These are phyloP conservation scores for Perizoma affinitatum DNA, from an alignment of 2,888 invertebrate genomes.

Conservation along the genomic window DNA sequence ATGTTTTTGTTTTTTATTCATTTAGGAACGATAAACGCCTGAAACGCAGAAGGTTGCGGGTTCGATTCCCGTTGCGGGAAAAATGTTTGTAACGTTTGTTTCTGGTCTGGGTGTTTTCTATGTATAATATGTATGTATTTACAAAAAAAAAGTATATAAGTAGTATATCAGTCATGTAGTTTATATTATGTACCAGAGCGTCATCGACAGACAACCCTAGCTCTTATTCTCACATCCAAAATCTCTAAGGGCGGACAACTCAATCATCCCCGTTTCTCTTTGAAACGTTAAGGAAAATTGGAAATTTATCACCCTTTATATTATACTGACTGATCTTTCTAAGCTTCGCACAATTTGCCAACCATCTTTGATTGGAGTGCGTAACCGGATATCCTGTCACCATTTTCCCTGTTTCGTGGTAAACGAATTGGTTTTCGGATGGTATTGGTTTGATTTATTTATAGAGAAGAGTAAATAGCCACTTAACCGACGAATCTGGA, in stretches of 20 bases:
- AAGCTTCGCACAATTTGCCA: constrained; percentile 68
- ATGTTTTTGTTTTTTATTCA: too few relatives aligned
- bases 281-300: constrained; percentile 65
- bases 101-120: too few relatives aligned
- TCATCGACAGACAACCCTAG: constrained; percentile 29
- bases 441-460: constrained; percentile 57
- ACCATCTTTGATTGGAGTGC: constrained; percentile 73
- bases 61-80: too few relatives aligned
- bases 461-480: constrained; percentile 24
- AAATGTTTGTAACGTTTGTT: too few relatives aligned
- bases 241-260: constrained; percentile 53
- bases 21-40: too few relatives aligned
- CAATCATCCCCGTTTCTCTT: constrained; percentile 59
- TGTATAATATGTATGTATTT: too few relatives aligned
- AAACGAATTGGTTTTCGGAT: constrained; percentile 56
- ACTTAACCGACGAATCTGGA: constrained; percentile 15
- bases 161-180: too few relatives aligned
- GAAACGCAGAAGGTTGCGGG: too few relatives aligned
- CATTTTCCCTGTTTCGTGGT: constrained; percentile 60
- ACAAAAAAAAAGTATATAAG: too few relatives aligned
- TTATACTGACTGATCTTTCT: constrained; percentile 69
- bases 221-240: constrained; percentile 19
- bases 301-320: constrained; percentile 74
- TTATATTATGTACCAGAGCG: too few relatives aligned
- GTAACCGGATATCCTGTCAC: constrained; percentile 73